Evolutionary conservation across 1,140 invertebrate species (phyloP).

Genomic region (Hermetia illucens): DNA sequence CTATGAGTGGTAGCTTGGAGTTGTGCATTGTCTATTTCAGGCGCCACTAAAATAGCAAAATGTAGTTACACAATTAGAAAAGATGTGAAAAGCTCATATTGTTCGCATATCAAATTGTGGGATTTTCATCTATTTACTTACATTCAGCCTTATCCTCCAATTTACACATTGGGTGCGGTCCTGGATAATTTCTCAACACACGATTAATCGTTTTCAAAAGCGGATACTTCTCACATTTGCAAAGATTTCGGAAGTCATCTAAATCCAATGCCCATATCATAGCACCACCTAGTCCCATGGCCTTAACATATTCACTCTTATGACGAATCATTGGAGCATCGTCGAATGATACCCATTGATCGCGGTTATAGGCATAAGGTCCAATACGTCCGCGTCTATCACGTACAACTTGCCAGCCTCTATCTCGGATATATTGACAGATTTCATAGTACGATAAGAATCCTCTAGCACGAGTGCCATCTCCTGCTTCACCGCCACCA

Average conservation of each 20-base stretch:
- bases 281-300: constrained; percentile 60
- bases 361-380: constrained; percentile 54
- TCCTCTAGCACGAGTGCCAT: constrained; percentile 63
- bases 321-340: constrained; percentile 56
- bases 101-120: too few relatives aligned
- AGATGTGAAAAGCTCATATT: too few relatives aligned
- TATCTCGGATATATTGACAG: constrained; percentile 46
- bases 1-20: constrained; percentile 16
- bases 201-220: constrained; percentile 63
- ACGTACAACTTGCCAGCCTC: constrained; percentile 51
- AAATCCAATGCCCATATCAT: constrained; percentile 80
- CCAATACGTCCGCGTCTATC: constrained; percentile 56
- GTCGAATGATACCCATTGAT: constrained; percentile 78
- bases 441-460: constrained; percentile 81
- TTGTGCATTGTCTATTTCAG: too few relatives aligned
- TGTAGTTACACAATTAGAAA: too few relatives aligned
- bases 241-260: constrained; percentile 57
- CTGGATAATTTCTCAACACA: constrained; percentile 48
- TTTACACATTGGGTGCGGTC: constrained; percentile 18
- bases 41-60: too few relatives aligned
- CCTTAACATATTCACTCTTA: constrained; percentile 58
- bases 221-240: constrained; percentile 65
- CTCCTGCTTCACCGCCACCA: constrained; percentile 63
- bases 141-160: constrained; percentile 22
- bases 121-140: constrained; percentile 9